Percentiles rank a stretch among this genome's conserved stretches.
phyloP scores from a whole-genome alignment of 2,888 invertebrate species.

The Platynereis dumerilii region DNA sequence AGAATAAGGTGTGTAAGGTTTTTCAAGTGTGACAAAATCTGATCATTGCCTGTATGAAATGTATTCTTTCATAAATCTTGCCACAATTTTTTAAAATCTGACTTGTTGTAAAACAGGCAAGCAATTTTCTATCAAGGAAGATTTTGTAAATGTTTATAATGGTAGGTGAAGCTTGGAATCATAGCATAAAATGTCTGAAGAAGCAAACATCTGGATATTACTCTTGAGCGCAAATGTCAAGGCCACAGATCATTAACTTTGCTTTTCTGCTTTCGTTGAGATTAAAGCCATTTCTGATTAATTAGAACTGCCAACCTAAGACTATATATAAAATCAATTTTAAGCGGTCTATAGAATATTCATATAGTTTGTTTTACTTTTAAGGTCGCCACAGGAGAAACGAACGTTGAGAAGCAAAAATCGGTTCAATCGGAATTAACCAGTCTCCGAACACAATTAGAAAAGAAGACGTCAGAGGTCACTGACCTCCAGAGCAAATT shows the following conservation, averaged over 20 bases:
- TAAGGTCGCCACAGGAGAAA: not conserved
- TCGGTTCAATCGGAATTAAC: not conserved
- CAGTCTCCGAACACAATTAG: not conserved
- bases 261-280: too few species aligned
- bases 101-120: not conserved
- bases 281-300: too few species aligned
- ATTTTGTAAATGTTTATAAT: not conserved
- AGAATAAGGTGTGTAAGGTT: constrained; percentile 34
- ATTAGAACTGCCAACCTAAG: too few species aligned
- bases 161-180: not conserved
- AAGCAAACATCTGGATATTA: too few species aligned
- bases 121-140: not conserved
- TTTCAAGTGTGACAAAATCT: too few species aligned
- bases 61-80: not conserved
- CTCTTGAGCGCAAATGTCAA: too few species aligned
- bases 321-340: too few species aligned
- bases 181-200: too few species aligned
- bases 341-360: too few species aligned
- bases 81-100: not conserved
- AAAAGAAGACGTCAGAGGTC: constrained; percentile 1
- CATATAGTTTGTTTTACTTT: too few species aligned
- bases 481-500: not conserved
- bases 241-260: too few species aligned
- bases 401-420: not conserved
- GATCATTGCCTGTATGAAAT: not conserved